A percentile compares a stretch with the other conserved stretches of the same genome.
Conservation (phyloP, 2,888 invertebrate species). For the Drosophila dives region DNA sequence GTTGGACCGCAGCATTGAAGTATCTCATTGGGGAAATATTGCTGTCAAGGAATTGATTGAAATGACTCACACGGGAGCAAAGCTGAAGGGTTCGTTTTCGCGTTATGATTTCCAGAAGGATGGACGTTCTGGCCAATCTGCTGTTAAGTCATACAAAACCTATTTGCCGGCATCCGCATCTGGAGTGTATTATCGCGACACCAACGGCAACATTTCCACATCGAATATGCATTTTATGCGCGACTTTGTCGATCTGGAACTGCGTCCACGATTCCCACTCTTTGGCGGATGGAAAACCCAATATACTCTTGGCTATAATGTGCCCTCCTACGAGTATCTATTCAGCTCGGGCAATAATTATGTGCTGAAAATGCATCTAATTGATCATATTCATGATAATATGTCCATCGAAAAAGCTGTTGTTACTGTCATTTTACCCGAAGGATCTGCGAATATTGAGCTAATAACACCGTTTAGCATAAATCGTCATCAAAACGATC, state of each 20-base stretch:
- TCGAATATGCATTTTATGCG: slow-evolving; percentile 95
- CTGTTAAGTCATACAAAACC: slow-evolving; percentile 96
- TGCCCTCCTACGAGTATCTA: slow-evolving; percentile 98
- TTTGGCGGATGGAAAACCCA: slow-evolving; percentile 99
- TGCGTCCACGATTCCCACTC: slow-evolving; percentile 98
- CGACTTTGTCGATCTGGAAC: slow-evolving; percentile 97
- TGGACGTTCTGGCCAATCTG: slow-evolving; percentile 93
- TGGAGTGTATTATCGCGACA: slow-evolving; percentile 97
- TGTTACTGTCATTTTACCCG: slow-evolving; percentile 96
- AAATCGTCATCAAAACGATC: slow-evolving; percentile 89
- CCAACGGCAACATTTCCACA: slow-evolving; percentile 99
- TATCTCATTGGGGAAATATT: slow-evolving; percentile 99
- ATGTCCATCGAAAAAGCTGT: slow-evolving; percentile 96
- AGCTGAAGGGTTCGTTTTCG: slow-evolving; percentile 97
- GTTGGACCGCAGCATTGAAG: slow-evolving; percentile 94
- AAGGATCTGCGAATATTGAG: slow-evolving; percentile 93
- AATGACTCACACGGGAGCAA: slow-evolving; percentile 96
- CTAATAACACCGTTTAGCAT: slow-evolving; percentile 93
- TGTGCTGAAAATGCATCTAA: slow-evolving; percentile 95
- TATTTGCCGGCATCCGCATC: slow-evolving; percentile 94
- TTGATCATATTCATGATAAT: slow-evolving; percentile 98
- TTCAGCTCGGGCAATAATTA: slow-evolving; percentile 92
- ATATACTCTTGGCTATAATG: slow-evolving; percentile 98
- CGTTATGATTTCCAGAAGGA: slow-evolving; percentile 99
- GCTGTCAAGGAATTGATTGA: slow-evolving; percentile 98